These are phyloP conservation scores for Nycteola revayana DNA, from an alignment of 2,888 invertebrate species.

Conservation along the genomic window DNA sequence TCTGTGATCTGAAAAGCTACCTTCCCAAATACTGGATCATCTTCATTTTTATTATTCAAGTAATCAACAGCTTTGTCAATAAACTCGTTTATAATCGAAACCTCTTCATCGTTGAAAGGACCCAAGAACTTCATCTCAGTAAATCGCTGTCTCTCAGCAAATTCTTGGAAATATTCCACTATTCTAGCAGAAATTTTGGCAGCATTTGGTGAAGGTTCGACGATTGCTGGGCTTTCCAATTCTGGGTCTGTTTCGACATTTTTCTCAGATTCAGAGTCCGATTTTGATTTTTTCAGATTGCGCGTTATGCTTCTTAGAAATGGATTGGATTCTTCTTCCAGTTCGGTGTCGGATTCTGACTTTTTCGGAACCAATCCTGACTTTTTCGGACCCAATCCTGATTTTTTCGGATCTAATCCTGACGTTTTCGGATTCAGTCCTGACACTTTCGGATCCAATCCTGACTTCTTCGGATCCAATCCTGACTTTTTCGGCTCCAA, in stretches of 20 bases:
- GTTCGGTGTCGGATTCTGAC: conserved; percentile 8
- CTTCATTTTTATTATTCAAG: conserved; percentile 6
- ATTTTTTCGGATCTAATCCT: too few species aligned
- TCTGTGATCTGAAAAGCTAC: conserved; percentile 29
- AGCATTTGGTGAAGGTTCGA: too few species aligned
- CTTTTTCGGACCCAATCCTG: too few species aligned
- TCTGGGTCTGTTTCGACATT: background rate
- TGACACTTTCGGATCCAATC: too few species aligned
- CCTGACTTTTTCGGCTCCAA: too few species aligned
- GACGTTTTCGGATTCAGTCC: too few species aligned
- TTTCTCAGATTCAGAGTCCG: conserved; percentile 15
- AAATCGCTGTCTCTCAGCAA: conserved; percentile 27
- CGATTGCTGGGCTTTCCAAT: background rate
- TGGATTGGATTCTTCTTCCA: conserved; percentile 40
- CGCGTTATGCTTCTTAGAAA: conserved; percentile 44
- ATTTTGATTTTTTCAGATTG: conserved; percentile 23
- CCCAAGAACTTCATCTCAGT: conserved; percentile 54
- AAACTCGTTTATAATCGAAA: conserved; percentile 38
- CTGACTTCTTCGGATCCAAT: too few species aligned
- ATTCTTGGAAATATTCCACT: conserved; percentile 45
- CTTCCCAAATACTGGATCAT: conserved; percentile 21
- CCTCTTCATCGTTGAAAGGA: conserved; percentile 38
- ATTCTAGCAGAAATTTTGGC: conserved; percentile 25
- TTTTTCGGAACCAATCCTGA: conserved; percentile 15
- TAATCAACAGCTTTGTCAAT: conserved; percentile 28